phyloP scores from a whole-genome alignment of 2,797 vertebrate genomes.

The Bryconaethiops microstoma region DNA sequence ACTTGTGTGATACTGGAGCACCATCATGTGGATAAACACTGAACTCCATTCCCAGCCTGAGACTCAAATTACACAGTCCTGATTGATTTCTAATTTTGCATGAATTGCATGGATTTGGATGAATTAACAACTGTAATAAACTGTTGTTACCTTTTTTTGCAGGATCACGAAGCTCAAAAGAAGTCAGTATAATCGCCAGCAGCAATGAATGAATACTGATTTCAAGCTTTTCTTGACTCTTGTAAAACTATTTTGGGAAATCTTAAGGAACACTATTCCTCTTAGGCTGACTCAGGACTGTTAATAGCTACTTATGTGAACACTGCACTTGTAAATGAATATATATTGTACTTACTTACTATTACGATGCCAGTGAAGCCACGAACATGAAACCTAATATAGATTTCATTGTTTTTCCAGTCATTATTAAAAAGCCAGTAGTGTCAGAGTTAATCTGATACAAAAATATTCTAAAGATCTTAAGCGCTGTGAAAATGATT shows the following conservation, averaged over 20 bases:
- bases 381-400: neutral
- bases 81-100: neutral
- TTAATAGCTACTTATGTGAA: slow-evolving; percentile 10
- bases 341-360: neutral
- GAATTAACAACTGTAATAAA: neutral
- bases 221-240: neutral
- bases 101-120: too few species aligned
- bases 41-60: neutral
- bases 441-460: neutral
- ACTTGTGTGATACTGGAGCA: slow-evolving; percentile 55
- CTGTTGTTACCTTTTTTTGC: neutral
- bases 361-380: slow-evolving; percentile 13
- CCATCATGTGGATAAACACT: slow-evolving; percentile 63
- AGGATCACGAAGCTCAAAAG: slow-evolving; percentile 4
- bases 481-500: neutral
- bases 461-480: neutral
- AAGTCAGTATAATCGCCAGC: neutral
- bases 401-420: neutral
- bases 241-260: neutral
- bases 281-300: slow-evolving; percentile 22
- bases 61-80: neutral
- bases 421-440: slow-evolving; percentile 8
- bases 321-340: slow-evolving; percentile 30
- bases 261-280: neutral
- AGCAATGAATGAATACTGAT: neutral